phyloP scores from a whole-genome alignment of 1,140 invertebrate genomes.

The Acyrthosiphon pisum region DNA sequence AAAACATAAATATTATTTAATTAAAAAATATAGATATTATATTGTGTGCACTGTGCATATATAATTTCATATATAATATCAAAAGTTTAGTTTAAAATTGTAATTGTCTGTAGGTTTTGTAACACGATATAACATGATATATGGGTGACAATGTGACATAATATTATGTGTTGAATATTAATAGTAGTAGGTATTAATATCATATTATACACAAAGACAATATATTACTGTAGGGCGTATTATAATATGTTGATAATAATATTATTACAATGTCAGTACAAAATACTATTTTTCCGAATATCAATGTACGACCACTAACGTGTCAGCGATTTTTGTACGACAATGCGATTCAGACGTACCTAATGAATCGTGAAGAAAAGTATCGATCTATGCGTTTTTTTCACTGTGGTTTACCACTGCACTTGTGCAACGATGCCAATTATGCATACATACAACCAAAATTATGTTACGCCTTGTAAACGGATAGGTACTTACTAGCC shows the following conservation, averaged over 20 bases:
- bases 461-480: neutral
- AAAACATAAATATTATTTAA: neutral
- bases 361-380: neutral
- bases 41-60: no score
- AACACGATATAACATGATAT: neutral
- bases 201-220: neutral
- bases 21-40: neutral
- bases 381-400: neutral
- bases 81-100: neutral
- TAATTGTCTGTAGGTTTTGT: neutral
- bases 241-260: neutral
- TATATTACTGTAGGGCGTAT: neutral
- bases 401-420: neutral
- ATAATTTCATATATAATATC: neutral
- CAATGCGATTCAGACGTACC: neutral
- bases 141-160: neutral
- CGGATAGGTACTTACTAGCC: neutral
- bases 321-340: neutral
- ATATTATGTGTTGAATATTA: neutral
- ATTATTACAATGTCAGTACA: neutral
- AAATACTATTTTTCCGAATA: neutral
- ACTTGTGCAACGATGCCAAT: neutral
- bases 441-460: neutral
- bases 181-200: neutral
- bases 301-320: neutral